Evolutionary conservation across 1,140 invertebrate genomes (phyloP).

Genomic region (Harlomillsia oculata): DNA sequence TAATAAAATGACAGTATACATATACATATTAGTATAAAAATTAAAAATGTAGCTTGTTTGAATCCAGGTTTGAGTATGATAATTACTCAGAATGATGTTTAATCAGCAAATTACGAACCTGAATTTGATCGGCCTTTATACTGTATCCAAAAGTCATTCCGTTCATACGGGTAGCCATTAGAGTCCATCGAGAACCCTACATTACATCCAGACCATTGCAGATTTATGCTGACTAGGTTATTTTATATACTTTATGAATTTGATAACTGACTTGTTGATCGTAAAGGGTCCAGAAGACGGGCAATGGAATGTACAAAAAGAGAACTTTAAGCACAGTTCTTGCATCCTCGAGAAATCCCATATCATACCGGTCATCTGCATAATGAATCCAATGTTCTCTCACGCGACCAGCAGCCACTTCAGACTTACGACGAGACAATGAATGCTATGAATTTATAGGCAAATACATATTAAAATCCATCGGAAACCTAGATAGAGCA

Average conservation of each 20-base stretch:
- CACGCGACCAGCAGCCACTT: constrained; percentile 41
- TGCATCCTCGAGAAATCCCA: constrained; percentile 58
- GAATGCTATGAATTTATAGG: background rate
- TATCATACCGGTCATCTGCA: constrained; percentile 58
- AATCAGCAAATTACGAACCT: too few species aligned
- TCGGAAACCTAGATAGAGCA: background rate
- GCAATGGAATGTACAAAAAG: constrained; percentile 67
- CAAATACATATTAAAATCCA: background rate
- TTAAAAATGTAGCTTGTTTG: too few species aligned
- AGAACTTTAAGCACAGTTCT: constrained; percentile 62
- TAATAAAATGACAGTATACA: too few species aligned
- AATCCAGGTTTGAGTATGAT: too few species aligned
- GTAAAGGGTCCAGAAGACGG: constrained; percentile 37
- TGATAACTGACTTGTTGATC: background rate
- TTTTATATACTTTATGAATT: background rate
- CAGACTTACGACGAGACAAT: constrained; percentile 21
- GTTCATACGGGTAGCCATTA: constrained; percentile 84
- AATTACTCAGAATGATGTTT: too few species aligned
- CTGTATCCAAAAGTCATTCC: constrained; percentile 57
- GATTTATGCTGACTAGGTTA: constrained; percentile 6
- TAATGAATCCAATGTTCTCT: constrained; percentile 68
- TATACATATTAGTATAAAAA: too few species aligned
- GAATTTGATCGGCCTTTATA: constrained; percentile 82
- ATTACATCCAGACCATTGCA: too few species aligned
- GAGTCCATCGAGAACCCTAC: constrained; percentile 83